Conservation (phyloP, 2,113 vertebrate species). For the Ptyas mucosa region DNA sequence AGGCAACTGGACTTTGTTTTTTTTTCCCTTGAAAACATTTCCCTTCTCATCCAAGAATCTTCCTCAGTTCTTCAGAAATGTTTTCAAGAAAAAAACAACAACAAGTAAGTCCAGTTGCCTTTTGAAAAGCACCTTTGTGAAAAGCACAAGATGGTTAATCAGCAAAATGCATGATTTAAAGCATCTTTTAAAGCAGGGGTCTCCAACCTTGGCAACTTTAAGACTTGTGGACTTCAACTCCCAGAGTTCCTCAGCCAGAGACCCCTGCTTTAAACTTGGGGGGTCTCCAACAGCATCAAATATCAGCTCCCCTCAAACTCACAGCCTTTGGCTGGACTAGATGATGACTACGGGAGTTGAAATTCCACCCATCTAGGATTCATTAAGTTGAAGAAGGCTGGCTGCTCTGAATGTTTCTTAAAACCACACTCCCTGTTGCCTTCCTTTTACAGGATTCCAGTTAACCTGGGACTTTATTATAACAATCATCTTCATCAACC, state of each 20-base stretch:
- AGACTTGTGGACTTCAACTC: too few relatives aligned
- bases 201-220: background rate
- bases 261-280: background rate
- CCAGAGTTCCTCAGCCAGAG: too few relatives aligned
- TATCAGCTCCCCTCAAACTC: background rate
- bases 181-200: background rate
- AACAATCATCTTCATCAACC: constrained; percentile 47
- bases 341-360: background rate
- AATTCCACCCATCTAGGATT: background rate
- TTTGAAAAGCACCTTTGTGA: background rate
- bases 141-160: background rate
- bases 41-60: too few relatives aligned
- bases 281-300: background rate
- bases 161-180: background rate
- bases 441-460: constrained; percentile 46
- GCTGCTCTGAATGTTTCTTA: background rate
- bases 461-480: constrained; percentile 63
- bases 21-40: too few relatives aligned
- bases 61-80: too few relatives aligned
- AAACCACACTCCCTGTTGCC: background rate
- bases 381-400: background rate
- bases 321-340: background rate
- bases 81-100: too few relatives aligned
- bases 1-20: too few relatives aligned
- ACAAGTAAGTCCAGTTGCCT: too few relatives aligned